phyloP scores from a whole-genome alignment of 1,140 invertebrate genomes.

The Gonioctena quinquepunctata region DNA sequence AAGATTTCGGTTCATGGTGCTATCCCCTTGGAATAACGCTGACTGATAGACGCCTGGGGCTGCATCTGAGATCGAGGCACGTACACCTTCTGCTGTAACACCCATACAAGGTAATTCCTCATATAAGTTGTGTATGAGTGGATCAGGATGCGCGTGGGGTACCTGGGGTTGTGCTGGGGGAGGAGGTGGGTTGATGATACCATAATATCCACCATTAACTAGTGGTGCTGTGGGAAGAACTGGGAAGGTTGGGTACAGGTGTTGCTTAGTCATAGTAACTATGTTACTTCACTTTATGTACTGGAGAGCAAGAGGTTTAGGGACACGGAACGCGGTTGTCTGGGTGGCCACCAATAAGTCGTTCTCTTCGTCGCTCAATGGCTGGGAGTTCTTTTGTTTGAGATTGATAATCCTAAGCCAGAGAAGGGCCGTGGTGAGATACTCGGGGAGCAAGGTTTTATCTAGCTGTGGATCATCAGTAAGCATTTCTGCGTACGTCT shows the following conservation, averaged over 20 bases:
- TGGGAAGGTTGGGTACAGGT: neutral
- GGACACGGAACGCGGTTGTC: neutral
- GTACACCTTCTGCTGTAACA: slow-evolving; percentile 2
- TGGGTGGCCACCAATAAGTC: neutral
- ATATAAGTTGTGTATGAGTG: slow-evolving; percentile 12
- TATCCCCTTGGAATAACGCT: neutral
- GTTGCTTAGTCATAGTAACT: too few relatives aligned
- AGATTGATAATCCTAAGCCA: neutral
- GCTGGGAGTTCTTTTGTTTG: neutral
- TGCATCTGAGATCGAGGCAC: neutral
- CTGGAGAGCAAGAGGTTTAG: neutral
- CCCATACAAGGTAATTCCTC: slow-evolving; percentile 19
- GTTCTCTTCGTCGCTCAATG: neutral
- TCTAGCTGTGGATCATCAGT: neutral
- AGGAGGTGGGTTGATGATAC: neutral
- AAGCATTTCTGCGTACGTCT: neutral
- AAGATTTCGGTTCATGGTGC: neutral
- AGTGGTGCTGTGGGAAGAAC: neutral
- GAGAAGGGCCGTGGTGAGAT: neutral
- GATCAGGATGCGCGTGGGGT: neutral
- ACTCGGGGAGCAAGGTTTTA: neutral
- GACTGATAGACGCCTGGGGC: neutral
- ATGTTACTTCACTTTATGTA: neutral
- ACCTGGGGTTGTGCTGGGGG: too few relatives aligned
- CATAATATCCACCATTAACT: neutral